Conservation (phyloP, 2,113 vertebrate species). For the Gobiocypris rarus region DNA sequence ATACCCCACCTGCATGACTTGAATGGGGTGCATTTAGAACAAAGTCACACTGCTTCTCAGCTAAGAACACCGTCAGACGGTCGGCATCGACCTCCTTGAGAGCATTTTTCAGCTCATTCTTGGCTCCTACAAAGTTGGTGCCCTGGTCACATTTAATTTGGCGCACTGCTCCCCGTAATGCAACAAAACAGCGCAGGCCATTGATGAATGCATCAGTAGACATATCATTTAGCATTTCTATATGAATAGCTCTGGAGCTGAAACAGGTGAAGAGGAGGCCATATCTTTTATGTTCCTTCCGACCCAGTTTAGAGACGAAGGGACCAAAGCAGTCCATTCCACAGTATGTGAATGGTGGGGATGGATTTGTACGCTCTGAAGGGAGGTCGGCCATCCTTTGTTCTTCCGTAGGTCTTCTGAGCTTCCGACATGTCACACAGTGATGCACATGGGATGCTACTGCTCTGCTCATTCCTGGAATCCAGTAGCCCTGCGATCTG, state of each 20-base stretch:
- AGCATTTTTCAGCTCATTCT: constrained; percentile 33
- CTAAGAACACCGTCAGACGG: constrained; percentile 8
- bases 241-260: constrained; percentile 23
- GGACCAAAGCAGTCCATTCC: constrained; percentile 50
- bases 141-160: background rate
- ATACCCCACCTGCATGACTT: constrained; percentile 47
- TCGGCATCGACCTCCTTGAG: too few species aligned
- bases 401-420: background rate
- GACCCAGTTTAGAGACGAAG: background rate
- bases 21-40: constrained; percentile 42
- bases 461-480: background rate
- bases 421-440: constrained; percentile 30
- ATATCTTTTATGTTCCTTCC: constrained; percentile 30
- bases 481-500: constrained; percentile 18
- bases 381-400: constrained; percentile 41
- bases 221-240: constrained; percentile 37
- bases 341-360: constrained; percentile 27
- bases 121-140: constrained; percentile 40
- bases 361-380: background rate
- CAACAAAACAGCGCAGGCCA: constrained; percentile 12
- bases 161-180: constrained; percentile 3
- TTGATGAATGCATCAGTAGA: constrained; percentile 32
- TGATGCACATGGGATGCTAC: background rate
- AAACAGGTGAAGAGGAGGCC: constrained; percentile 43
- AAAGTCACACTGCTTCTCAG: constrained; percentile 51